Evolutionary conservation across 2,797 vertebrate genomes (phyloP), one percentile per base, ranked within the genome.

Genomic region (Cirrhinus mrigala): DNA sequence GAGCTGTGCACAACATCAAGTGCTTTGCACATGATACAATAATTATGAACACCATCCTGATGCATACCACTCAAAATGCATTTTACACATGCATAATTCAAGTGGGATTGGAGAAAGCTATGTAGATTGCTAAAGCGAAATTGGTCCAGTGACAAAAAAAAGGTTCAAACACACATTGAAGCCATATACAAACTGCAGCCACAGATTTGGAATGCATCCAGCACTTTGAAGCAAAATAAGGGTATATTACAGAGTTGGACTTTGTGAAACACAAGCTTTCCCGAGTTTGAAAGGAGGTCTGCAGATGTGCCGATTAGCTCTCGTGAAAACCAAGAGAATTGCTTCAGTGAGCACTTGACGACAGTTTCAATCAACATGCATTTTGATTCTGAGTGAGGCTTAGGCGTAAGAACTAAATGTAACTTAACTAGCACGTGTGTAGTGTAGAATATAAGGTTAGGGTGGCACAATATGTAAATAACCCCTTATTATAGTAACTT

Each of bases 231-330:
- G 22, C 14, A 48, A 76, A 86, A 82, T 33, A 46, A 27, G 64
- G 48, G 48, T 56, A 29, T 79, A 75, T 77, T 68, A 77, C 73
- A 64, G 70, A 18, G 5, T 44, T 74, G 69, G 37, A 71, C 7
- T 5, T 29, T 6, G 44, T 50, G 44, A n/a, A 64, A 46, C 14
- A 3, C 24, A 86, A 33, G 15, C 50, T 62, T 80, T 27, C 56
- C 29, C 16, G 22, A 24, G 46, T 14, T 74, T 74, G 54, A 78
- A 85, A 77, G 48, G 40, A 62, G 76, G 20, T 9, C 69, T 50
- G 52, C 58, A 82, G 27, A 78, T 85, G 88, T 69, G 79, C 11
- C 22, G 58, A 81, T 84, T 60, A 29, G 58, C 54, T 52, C n/a
- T 56, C 46, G 11, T 81, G 77, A 20, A 75, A 74, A 70, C 22